A percentile compares a stretch with the other conserved stretches of the same genome.
These are phyloP conservation scores for Pristionchus exspectatus DNA, from an alignment of 2,888 invertebrate species.

Conservation along the genomic window DNA sequence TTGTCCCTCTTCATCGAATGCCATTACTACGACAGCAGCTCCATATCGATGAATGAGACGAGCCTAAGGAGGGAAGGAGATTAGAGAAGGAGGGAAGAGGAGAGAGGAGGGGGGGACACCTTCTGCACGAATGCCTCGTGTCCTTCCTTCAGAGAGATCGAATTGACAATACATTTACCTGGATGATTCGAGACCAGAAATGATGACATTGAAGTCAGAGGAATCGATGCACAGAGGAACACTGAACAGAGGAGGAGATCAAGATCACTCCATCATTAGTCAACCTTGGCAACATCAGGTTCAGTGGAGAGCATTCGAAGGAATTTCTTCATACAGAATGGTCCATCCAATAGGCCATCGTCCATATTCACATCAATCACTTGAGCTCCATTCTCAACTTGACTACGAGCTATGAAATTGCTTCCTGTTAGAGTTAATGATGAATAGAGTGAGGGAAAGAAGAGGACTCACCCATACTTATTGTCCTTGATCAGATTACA, in stretches of 20 bases:
- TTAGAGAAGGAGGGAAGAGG: neutral
- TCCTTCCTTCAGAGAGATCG: slow-evolving; percentile 83
- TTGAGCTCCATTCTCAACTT: slow-evolving; percentile 84
- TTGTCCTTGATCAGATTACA: slow-evolving; percentile 82
- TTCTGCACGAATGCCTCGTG: slow-evolving; percentile 82
- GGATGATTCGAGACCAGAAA: slow-evolving; percentile 83
- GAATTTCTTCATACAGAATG: slow-evolving; percentile 82
- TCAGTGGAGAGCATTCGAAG: slow-evolving; percentile 83
- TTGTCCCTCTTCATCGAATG: slow-evolving; percentile 84
- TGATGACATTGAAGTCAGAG: slow-evolving; percentile 83
- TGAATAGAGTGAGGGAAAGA: neutral
- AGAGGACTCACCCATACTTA: slow-evolving; percentile 81
- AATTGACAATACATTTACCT: slow-evolving; percentile 83
- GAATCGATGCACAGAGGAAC: slow-evolving; percentile 84
- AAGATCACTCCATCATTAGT: neutral
- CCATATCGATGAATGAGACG: slow-evolving; percentile 81
- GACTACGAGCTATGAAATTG: slow-evolving; percentile 82
- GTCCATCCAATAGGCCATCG: slow-evolving; percentile 82
- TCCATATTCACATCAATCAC: slow-evolving; percentile 84
- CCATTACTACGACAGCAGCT: slow-evolving; percentile 83
- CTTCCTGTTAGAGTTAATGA: slow-evolving; percentile 79
- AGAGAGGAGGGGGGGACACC: slow-evolving; percentile 42
- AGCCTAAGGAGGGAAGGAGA: slow-evolving; percentile 78
- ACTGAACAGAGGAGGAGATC: slow-evolving; percentile 69
- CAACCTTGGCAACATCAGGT: slow-evolving; percentile 83